phyloP scores from a whole-genome alignment of 2,888 invertebrate species.

The Macrophya annulata region DNA sequence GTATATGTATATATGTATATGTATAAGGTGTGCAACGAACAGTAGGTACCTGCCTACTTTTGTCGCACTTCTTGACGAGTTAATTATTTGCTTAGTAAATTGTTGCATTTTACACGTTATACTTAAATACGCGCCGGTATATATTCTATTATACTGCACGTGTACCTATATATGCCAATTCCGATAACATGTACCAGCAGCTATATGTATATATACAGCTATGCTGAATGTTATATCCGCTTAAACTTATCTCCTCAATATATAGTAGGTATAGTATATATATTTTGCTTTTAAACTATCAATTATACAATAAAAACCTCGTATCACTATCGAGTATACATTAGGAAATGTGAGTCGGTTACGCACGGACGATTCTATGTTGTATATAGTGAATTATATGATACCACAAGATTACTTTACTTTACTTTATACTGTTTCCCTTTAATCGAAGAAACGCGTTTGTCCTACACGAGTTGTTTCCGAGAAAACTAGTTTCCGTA shows the following conservation, averaged over 20 bases:
- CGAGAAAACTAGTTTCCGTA: slow-evolving; percentile 20
- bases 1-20: background rate
- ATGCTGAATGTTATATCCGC: background rate
- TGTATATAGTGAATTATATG: background rate
- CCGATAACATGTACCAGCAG: no score
- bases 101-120: slow-evolving; percentile 63
- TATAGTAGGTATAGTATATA: no score
- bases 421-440: background rate
- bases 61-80: slow-evolving; percentile 61
- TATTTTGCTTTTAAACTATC: background rate
- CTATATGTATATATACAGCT: background rate
- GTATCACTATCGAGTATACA: background rate
- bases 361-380: slow-evolving; percentile 22
- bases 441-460: slow-evolving; percentile 21
- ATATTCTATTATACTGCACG: background rate
- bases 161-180: background rate
- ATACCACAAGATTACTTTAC: background rate
- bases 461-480: slow-evolving; percentile 8
- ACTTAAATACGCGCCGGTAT: background rate
- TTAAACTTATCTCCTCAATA: background rate
- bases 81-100: slow-evolving; percentile 65
- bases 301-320: slow-evolving; percentile 13
- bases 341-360: slow-evolving; percentile 17
- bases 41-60: slow-evolving; percentile 35
- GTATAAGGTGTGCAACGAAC: background rate